These are phyloP conservation scores for Acyrthosiphon pisum DNA, from an alignment of 1,140 invertebrate genomes.

Conservation along the genomic window DNA sequence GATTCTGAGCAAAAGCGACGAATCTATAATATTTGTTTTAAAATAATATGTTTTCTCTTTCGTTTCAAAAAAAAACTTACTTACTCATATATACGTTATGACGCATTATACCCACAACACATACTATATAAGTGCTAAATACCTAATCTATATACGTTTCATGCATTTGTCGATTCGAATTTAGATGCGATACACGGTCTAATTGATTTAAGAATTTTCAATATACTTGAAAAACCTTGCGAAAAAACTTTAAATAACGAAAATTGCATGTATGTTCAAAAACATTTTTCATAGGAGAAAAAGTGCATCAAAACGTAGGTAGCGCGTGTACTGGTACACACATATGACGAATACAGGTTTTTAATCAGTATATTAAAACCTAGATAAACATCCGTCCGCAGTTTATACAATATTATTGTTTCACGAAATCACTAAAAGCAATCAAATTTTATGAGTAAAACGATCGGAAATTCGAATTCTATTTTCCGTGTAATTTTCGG, in stretches of 20 bases:
- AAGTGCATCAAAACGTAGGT: background rate
- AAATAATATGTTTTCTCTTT: background rate
- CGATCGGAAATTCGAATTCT: background rate
- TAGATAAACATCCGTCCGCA: background rate
- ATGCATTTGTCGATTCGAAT: background rate
- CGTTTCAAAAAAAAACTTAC: background rate
- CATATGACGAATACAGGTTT: background rate
- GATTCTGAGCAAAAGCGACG: background rate
- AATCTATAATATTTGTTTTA: slow-evolving; percentile 18
- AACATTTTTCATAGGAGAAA: background rate
- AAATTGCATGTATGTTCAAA: background rate
- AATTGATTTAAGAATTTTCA: background rate
- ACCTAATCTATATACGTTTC: background rate
- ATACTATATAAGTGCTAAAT: no score
- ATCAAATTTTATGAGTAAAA: background rate
- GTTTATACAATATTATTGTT: background rate
- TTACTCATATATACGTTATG: background rate
- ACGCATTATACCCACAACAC: background rate
- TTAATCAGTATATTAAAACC: background rate
- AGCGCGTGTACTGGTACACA: background rate
- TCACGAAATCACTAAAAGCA: background rate
- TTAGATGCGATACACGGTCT: background rate
- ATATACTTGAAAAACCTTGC: background rate
- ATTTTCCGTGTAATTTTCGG: background rate
- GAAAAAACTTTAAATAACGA: background rate